Evolutionary conservation across 2,797 vertebrate genomes (phyloP), one percentile per base, ranked within the genome.

Genomic region (Tenualosa ilisha): DNA sequence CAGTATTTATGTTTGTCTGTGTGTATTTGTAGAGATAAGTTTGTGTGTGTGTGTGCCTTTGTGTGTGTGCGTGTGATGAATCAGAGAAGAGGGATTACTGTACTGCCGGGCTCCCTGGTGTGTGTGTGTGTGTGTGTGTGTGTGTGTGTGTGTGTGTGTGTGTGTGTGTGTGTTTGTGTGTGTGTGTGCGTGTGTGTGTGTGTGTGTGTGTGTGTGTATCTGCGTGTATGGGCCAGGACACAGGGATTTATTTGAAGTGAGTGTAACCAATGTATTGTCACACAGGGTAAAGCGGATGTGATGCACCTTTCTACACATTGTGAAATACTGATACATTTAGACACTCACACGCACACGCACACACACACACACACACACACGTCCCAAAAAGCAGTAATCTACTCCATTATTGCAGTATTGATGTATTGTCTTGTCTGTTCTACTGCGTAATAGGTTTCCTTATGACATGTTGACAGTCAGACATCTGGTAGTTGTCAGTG

Each of bases 231-330:
- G 46, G 61, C 61, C 13, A 61, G 20, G 63, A 31, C 63, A 65
- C 9, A 65, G 24, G 61, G 61, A 31, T 65, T 65, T 31, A 65
- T 65, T n/a, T 65, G 24, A 65, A 65, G 63, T 26, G 31, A 40
- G 31, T 75, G 65, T 72, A 37, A 75, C 15, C 68, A 43, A 75
- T 75, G 40, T 75, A 43, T 40, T 75, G 68, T 75, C 68, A 75
- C 68, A 20, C 31, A 40, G 31, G 13, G 40, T 40, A 72, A 75
- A 75, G 68, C 1, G 11, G 12, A 75, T 43, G 37, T 40, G 31
- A 40, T 15, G 31, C 31, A 37, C 65, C 68, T 26, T 26, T 40
- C 31, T 12, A 37, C 31, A 72, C 65, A 72, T 31, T 31, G 26
- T 37, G 68, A 40, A 75, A 75, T 40, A 75, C 63, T 37, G 24